Percentiles rank a stretch among this genome's conserved stretches.
These are phyloP conservation scores for Bothrops jararaca DNA, from an alignment of 2,113 vertebrate species.

Conservation along the genomic window DNA sequence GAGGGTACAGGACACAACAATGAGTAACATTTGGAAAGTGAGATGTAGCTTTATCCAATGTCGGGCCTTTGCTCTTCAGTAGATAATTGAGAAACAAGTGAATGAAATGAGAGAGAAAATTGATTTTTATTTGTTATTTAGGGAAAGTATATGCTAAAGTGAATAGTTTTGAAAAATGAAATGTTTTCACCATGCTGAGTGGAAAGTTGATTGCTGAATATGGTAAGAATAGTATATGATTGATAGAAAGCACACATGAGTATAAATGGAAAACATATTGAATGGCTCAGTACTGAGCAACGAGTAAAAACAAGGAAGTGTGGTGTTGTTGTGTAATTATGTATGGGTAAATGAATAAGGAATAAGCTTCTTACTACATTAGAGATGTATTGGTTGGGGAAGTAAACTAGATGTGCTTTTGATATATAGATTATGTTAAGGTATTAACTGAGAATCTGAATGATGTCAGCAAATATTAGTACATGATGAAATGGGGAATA, in stretches of 20 bases:
- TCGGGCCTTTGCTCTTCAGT: background rate
- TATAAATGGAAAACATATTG: background rate
- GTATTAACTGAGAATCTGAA: background rate
- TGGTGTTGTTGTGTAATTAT: background rate
- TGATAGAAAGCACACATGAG: background rate
- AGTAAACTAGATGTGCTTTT: background rate
- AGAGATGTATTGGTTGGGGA: background rate
- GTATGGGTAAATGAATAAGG: background rate
- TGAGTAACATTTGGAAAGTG: background rate
- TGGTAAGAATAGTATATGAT: background rate
- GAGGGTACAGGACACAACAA: background rate
- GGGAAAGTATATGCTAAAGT: background rate
- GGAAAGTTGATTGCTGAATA: background rate
- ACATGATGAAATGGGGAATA: background rate
- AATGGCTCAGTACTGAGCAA: background rate
- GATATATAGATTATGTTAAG: background rate
- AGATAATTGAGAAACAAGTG: background rate
- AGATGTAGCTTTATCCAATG: background rate
- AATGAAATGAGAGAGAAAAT: background rate
- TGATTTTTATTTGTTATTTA: background rate
- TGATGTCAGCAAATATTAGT: background rate
- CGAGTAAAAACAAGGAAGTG: background rate
- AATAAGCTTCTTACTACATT: background rate
- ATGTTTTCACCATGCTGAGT: background rate
- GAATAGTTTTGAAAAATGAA: background rate